Evolutionary conservation across 1,140 invertebrate genomes (phyloP).

Genomic region (Drosophila punjabiensis): DNA sequence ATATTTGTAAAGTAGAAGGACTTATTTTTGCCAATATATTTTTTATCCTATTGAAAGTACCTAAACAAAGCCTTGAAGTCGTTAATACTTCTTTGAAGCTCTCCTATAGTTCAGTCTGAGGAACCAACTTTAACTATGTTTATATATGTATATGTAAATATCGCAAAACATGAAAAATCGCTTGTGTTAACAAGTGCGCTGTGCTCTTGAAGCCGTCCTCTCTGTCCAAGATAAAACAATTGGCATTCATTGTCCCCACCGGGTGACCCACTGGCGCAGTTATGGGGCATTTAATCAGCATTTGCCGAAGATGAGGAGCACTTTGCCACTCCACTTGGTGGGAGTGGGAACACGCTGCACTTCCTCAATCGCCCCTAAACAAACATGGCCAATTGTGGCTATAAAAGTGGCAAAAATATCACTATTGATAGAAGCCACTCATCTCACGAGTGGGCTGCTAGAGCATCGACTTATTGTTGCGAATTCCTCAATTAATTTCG

Average conservation of each 20-base stretch:
- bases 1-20: neutral
- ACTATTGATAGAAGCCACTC: constrained; percentile 5
- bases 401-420: constrained; percentile 35
- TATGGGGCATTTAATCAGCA: constrained; percentile 54
- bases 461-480: constrained; percentile 28
- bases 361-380: constrained; percentile 59
- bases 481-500: constrained; percentile 56
- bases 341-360: constrained; percentile 44
- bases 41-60: neutral
- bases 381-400: constrained; percentile 67
- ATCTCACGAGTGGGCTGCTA: constrained; percentile 20
- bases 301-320: constrained; percentile 37
- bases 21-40: neutral
- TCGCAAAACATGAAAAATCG: constrained; percentile 67
- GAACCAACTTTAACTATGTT: constrained; percentile 8
- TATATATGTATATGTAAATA: neutral
- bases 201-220: constrained; percentile 61
- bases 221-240: constrained; percentile 63
- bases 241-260: constrained; percentile 48
- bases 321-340: constrained; percentile 36
- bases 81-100: constrained; percentile 1
- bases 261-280: constrained; percentile 51
- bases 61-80: neutral
- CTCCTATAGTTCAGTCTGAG: neutral
- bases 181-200: constrained; percentile 73